These are phyloP conservation scores for Microcebus lehilahytsara DNA, from an alignment of 2,113 vertebrate species.

Conservation along the genomic window DNA sequence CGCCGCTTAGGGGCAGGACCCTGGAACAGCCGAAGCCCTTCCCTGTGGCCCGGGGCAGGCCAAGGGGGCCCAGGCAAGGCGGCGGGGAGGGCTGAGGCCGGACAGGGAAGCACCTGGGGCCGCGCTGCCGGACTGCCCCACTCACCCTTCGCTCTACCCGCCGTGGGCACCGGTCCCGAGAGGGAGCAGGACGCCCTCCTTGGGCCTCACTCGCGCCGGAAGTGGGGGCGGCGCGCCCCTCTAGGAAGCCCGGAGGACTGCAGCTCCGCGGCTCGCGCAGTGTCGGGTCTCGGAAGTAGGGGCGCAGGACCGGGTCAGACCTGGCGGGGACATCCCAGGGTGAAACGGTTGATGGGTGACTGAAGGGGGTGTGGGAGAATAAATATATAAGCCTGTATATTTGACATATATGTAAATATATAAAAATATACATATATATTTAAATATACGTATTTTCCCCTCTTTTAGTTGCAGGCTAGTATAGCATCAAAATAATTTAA, in stretches of 20 bases:
- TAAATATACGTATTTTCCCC: background rate
- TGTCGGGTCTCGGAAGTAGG: too few species aligned
- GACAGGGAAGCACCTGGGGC: background rate
- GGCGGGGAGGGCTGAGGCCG: background rate
- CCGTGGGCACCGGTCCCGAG: rapidly evolving
- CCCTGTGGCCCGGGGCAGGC: background rate
- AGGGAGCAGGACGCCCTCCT: rapidly evolving
- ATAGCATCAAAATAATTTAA: background rate
- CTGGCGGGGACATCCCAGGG: too few species aligned
- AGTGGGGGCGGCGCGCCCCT: background rate
- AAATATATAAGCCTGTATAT: background rate
- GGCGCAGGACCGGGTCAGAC: rapidly evolving
- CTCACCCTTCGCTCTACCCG: background rate
- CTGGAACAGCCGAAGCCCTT: background rate
- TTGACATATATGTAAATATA: background rate
- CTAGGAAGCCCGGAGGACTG: conserved; percentile 40
- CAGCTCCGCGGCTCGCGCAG: background rate
- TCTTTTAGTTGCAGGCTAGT: background rate
- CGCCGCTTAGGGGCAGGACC: background rate
- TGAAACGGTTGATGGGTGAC: background rate
- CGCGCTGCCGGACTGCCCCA: rapidly evolving
- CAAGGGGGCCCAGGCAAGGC: background rate
- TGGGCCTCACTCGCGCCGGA: background rate
- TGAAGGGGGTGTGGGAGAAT: background rate
- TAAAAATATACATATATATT: background rate